Base-by-base conservation (phyloP, 2,888 invertebrate genomes). In the Drosophila mettleri region DNA sequence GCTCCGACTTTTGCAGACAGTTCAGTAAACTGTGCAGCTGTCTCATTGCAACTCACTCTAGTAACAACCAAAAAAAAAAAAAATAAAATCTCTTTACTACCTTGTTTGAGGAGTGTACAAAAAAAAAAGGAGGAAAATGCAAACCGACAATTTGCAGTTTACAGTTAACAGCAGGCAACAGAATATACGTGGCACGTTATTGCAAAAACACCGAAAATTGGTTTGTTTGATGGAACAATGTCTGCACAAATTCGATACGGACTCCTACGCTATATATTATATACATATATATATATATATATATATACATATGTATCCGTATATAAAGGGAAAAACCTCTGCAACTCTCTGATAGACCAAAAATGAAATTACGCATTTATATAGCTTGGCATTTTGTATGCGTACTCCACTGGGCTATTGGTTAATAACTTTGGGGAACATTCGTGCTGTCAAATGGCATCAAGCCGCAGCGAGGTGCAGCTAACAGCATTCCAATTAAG, bases 111-210 rank as follows among this genome's bases (percentile, higher is more conserved):
- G 41, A 8, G 52, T 49, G 20, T 20, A 10, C 14, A n/a, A 49
- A 10, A 51, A 34, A 51, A 18, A 62, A 49, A 51, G 22, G 69
- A 77, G 75, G 70, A 64, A 46, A 68, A 67, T 70, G 74, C 71
- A 79, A 69, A 65, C 80, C 84, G 77, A 74, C 88, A 88, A 83
- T 88, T 83, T 83, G 71, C 88, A 86, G 88, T 79, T 88, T 82
- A 67, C 84, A 76, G 81, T 86, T 78, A 77, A 77, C 81, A 74
- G 79, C 70, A 66, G 69, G 66, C 51, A 52, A 38, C 55, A 36
- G 62, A 46, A 54, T 49, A 54, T 49, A 72, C 68, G 60, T 54
- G 58, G 48, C 48, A 51, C 60, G 76, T 78, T 83, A 80, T 86
- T 88, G 80, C 58, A 78, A 80, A 88, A 86, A 86, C 69, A 74